phyloP scores from a whole-genome alignment of 2,888 invertebrate species.

The Drosophila kuntzei region DNA sequence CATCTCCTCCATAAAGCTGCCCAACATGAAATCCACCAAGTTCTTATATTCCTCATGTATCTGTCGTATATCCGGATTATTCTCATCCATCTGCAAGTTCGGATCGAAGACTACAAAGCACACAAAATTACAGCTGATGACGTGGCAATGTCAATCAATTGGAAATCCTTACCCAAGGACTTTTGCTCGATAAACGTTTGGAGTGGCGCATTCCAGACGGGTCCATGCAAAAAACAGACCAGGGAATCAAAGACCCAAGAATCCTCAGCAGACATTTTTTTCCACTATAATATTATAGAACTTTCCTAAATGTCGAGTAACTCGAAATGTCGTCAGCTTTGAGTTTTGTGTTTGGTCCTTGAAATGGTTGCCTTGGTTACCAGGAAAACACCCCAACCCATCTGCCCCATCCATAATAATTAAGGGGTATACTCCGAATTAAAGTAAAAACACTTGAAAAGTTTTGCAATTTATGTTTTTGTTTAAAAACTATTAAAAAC shows the following conservation, averaged over 20 bases:
- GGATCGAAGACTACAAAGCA: conserved; percentile 93
- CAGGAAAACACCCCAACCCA: background rate
- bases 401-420: background rate
- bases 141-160: background rate
- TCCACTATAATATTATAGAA: conserved; percentile 11
- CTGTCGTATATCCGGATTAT: conserved; percentile 90
- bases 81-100: conserved; percentile 88
- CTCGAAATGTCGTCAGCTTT: conserved; percentile 44
- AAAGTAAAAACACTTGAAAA: conserved; percentile 46
- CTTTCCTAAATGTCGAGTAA: conserved; percentile 1
- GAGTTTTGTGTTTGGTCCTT: conserved; percentile 66
- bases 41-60: conserved; percentile 95
- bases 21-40: conserved; percentile 95
- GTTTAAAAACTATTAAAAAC: conserved; percentile 84
- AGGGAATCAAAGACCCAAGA: conserved; percentile 97
- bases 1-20: conserved; percentile 96
- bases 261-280: conserved; percentile 87
- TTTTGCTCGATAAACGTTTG: conserved; percentile 97
- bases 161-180: conserved; percentile 90
- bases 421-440: conserved; percentile 6
- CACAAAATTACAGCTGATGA: background rate
- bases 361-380: conserved; percentile 48
- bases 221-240: conserved; percentile 95
- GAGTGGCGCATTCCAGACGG: conserved; percentile 96
- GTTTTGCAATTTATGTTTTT: conserved; percentile 64